These are phyloP conservation scores for Lagopus leucura DNA, from an alignment of 2,113 vertebrate species.

Conservation along the genomic window DNA sequence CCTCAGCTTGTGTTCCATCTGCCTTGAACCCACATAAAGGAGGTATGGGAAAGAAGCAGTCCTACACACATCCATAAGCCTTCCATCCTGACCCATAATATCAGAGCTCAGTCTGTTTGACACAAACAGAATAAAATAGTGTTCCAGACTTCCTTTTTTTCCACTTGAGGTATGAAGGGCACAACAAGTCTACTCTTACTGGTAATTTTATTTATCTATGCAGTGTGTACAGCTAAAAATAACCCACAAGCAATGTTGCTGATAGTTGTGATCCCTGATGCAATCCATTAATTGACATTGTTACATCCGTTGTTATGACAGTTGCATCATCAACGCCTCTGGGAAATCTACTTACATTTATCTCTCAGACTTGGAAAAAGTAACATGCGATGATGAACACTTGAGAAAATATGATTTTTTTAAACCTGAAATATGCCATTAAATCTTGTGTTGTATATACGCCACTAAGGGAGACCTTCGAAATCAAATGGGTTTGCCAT, in stretches of 20 bases:
- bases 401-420: neutral
- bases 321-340: neutral
- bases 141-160: neutral
- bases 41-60: neutral
- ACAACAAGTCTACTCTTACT: neutral
- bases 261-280: neutral
- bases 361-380: neutral
- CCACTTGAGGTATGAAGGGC: neutral
- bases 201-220: neutral
- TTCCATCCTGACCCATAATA: neutral
- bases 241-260: neutral
- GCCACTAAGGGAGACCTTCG: neutral
- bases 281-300: neutral
- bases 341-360: rapidly evolving
- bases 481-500: neutral
- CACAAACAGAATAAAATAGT: neutral
- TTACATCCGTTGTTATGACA: neutral
- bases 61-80: neutral
- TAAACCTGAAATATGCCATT: neutral
- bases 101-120: neutral
- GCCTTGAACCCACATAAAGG: neutral
- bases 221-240: neutral
- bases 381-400: neutral
- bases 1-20: neutral
- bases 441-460: neutral